Conservation (phyloP, 2,797 vertebrate species). For the Poeciliopsis paucimaculata region DNA sequence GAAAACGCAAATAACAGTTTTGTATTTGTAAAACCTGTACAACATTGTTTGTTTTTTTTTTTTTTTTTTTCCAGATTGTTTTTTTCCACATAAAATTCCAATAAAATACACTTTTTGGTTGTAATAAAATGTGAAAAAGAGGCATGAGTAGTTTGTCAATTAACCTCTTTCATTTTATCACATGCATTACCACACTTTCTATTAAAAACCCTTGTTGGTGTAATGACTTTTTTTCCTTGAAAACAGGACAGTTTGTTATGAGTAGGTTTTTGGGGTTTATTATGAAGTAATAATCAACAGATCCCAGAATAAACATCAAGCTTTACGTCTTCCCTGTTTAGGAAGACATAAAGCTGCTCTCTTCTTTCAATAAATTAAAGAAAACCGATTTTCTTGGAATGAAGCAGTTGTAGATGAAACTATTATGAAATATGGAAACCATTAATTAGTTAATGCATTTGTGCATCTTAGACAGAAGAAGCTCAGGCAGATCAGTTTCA, state of each 20-base stretch:
- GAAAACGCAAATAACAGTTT: background rate
- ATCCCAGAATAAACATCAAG: background rate
- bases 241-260: background rate
- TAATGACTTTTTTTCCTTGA: background rate
- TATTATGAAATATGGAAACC: constrained; percentile 9
- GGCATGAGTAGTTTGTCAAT: background rate
- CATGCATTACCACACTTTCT: background rate
- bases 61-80: background rate
- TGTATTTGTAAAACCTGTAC: background rate
- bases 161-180: background rate
- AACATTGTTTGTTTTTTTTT: background rate
- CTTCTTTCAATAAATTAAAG: background rate
- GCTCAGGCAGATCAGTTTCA: background rate
- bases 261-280: background rate
- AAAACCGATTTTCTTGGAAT: background rate
- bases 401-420: constrained; percentile 8
- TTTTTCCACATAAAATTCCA: background rate
- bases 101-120: background rate
- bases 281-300: background rate
- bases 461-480: background rate
- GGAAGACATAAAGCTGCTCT: background rate
- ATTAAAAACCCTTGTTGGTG: background rate
- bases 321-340: too few relatives aligned
- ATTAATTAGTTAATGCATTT: background rate
- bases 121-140: background rate